A percentile compares a stretch with the other conserved stretches of the same genome.
These are phyloP conservation scores for Notospermus geniculatus DNA, from an alignment of 1,140 invertebrate genomes.

Conservation along the genomic window DNA sequence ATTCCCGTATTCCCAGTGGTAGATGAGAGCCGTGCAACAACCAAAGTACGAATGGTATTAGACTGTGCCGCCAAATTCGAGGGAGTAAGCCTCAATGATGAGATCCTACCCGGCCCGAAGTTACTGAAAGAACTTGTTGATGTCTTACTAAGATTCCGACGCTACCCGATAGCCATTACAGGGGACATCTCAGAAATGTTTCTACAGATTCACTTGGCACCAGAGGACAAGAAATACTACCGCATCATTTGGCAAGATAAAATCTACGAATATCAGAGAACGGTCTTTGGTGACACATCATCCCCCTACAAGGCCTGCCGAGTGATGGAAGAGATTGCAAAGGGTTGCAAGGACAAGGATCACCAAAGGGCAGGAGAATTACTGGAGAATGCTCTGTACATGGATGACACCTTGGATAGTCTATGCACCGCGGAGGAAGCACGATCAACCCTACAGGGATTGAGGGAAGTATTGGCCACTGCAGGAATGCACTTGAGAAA, in stretches of 20 bases:
- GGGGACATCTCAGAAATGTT: constrained; percentile 30
- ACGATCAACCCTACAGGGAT: constrained; percentile 6
- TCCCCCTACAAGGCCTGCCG: constrained; percentile 24
- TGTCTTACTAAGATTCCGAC: constrained; percentile 25
- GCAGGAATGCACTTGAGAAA: constrained; percentile 21
- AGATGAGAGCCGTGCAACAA: neutral
- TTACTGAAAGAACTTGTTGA: constrained; percentile 48
- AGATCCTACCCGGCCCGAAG: constrained; percentile 36
- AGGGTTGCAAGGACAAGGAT: constrained; percentile 3
- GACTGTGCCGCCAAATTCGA: constrained; percentile 21
- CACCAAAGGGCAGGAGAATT: constrained; percentile 3
- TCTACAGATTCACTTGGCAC: constrained; percentile 19
- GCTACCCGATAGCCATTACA: constrained; percentile 25
- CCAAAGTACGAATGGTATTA: constrained; percentile 25
- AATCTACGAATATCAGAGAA: constrained; percentile 11
- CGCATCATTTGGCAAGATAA: constrained; percentile 16
- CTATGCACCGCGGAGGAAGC: constrained; percentile 4
- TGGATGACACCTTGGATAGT: constrained; percentile 22
- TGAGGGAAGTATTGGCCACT: neutral
- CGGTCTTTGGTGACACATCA: constrained; percentile 25
- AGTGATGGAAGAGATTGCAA: constrained; percentile 21
- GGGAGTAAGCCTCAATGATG: constrained; percentile 31
- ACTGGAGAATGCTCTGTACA: constrained; percentile 23
- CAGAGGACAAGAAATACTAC: constrained; percentile 20
- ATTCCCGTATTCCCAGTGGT: neutral